These are phyloP conservation scores for Coregonus clupeaformis DNA, from an alignment of 2,113 vertebrate species.

Conservation along the genomic window DNA sequence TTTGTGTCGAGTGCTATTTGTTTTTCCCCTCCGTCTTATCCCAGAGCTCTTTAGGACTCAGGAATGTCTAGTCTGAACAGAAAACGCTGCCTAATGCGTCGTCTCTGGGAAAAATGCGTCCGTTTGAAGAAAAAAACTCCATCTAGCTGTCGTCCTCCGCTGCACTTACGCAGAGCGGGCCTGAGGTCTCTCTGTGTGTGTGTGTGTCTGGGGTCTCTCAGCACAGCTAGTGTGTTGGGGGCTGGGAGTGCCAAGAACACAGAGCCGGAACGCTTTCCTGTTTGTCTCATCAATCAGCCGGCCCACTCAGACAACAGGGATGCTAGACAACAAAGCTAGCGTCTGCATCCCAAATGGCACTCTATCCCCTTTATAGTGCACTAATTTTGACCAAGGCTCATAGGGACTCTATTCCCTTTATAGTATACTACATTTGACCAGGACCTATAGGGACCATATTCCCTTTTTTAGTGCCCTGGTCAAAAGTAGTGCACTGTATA, in stretches of 20 bases:
- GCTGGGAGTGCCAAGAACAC: slow-evolving; percentile 25
- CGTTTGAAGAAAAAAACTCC: slow-evolving; percentile 13
- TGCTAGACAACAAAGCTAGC: slow-evolving; percentile 39
- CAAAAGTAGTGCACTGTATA: slow-evolving; percentile 18
- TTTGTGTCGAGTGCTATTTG: slow-evolving; percentile 63
- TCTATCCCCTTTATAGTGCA: no score
- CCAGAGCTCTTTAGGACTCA: slow-evolving; percentile 52
- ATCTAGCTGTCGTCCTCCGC: not conserved
- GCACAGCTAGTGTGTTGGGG: slow-evolving; percentile 39
- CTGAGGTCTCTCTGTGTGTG: no score
- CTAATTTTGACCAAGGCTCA: no score
- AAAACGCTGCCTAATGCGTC: slow-evolving; percentile 52
- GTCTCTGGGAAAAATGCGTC: slow-evolving; percentile 35
- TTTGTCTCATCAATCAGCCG: slow-evolving; percentile 64
- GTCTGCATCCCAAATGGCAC: slow-evolving; percentile 14
- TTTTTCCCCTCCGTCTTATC: slow-evolving; percentile 67
- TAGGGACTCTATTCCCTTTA: no score
- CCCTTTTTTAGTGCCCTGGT: no score
- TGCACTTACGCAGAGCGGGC: slow-evolving; percentile 20
- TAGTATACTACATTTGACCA: no score
- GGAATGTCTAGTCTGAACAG: slow-evolving; percentile 51
- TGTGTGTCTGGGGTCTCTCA: not conserved
- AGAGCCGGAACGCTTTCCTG: slow-evolving; percentile 37
- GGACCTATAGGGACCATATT: no score
- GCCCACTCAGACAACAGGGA: slow-evolving; percentile 22